Percentiles rank a stretch among this genome's conserved stretches.
Evolutionary conservation across 2,888 invertebrate species (phyloP).

Genomic region (Chloroclysta siterata): DNA sequence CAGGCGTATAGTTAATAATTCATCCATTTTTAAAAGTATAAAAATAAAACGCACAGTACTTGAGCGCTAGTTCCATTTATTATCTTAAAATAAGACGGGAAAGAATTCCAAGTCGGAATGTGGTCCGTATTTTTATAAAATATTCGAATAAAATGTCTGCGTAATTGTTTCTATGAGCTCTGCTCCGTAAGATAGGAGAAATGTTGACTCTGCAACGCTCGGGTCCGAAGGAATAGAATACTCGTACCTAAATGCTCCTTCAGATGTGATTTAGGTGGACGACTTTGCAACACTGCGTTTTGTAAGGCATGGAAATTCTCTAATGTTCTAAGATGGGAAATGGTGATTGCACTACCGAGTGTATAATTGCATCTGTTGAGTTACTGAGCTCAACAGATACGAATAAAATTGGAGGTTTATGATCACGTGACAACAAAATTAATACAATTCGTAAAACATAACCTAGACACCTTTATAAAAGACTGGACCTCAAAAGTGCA

Average conservation of each 20-base stretch:
- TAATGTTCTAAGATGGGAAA: background rate
- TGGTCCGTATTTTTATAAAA: slow-evolving; percentile 37
- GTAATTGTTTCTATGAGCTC: slow-evolving; percentile 55
- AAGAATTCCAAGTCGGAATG: slow-evolving; percentile 28
- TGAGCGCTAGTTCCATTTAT: slow-evolving; percentile 13
- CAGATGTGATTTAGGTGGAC: slow-evolving; percentile 34
- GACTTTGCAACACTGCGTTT: slow-evolving; percentile 38
- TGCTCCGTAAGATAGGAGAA: slow-evolving; percentile 51
- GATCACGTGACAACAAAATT: too few relatives aligned
- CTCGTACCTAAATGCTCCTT: slow-evolving; percentile 37
- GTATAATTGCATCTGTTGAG: too few relatives aligned
- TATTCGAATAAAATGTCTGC: slow-evolving; percentile 48
- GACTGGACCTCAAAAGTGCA: too few relatives aligned
- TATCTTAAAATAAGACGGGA: slow-evolving; percentile 26
- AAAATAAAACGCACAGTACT: slow-evolving; percentile 2
- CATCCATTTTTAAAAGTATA: background rate
- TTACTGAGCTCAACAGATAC: background rate
- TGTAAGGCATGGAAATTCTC: slow-evolving; percentile 20
- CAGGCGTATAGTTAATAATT: too few relatives aligned
- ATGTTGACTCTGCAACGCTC: slow-evolving; percentile 43
- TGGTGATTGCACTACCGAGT: background rate
- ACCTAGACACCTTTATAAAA: too few relatives aligned
- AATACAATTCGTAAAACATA: too few relatives aligned
- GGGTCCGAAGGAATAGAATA: slow-evolving; percentile 47
- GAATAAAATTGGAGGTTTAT: background rate